Percentiles rank a stretch among this genome's conserved stretches.
phyloP scores from a whole-genome alignment of 2,797 vertebrate genomes.

The Hirundo rustica region DNA sequence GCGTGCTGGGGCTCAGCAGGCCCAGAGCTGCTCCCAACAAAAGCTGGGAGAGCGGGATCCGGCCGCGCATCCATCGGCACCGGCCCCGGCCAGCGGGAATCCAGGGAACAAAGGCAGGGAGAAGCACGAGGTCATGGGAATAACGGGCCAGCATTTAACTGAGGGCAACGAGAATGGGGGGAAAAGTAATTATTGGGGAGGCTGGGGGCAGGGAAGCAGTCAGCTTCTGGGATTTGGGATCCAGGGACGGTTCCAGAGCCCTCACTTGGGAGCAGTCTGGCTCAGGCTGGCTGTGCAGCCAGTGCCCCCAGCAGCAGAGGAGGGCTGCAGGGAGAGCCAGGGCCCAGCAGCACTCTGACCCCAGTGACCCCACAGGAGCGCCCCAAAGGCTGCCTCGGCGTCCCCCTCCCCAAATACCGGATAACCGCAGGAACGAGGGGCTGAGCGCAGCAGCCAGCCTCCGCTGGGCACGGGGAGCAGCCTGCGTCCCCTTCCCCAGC shows the following conservation, averaged over 20 bases:
- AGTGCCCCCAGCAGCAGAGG: not conserved
- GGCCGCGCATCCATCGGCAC: not conserved
- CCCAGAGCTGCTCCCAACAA: slow-evolving; percentile 31
- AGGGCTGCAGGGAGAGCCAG: not conserved
- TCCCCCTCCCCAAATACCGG: fast-evolving
- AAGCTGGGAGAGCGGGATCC: not conserved
- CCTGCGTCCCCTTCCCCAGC: not conserved
- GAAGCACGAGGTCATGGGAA: slow-evolving; percentile 68
- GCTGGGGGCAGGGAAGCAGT: not conserved
- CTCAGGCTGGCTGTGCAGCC: not conserved
- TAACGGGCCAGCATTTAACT: not conserved
- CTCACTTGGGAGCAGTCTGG: not conserved
- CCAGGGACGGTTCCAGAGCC: not conserved
- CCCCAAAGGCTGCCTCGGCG: not conserved
- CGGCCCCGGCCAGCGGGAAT: slow-evolving; percentile 24
- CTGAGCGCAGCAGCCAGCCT: not conserved
- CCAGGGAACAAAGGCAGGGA: slow-evolving; percentile 50
- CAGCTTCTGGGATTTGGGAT: not conserved
- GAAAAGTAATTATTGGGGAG: not conserved
- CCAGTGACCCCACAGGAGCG: fast-evolving
- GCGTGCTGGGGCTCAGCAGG: not conserved
- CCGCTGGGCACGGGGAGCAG: not conserved
- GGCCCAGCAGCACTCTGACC: not conserved
- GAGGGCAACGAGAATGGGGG: slow-evolving; percentile 11
- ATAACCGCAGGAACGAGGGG: fast-evolving